A percentile compares a stretch with the other conserved stretches of the same genome.
Conservation (phyloP, 2,888 invertebrate species). For the Ametastegia equiseti region DNA sequence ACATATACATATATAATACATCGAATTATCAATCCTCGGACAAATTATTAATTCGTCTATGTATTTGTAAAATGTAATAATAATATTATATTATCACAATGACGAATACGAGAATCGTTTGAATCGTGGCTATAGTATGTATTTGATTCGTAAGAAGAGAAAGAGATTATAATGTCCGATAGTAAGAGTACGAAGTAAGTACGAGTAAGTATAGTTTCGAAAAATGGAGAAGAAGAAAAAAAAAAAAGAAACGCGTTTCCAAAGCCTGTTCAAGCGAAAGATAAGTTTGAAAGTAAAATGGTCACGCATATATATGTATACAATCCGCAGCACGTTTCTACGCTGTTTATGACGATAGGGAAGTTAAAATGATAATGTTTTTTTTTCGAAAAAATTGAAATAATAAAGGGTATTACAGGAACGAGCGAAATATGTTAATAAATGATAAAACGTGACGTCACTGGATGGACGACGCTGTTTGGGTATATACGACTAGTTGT, state of each 20-base stretch:
- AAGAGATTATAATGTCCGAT: background rate
- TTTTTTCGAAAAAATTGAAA: background rate
- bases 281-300: too few relatives aligned
- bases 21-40: background rate
- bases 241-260: background rate
- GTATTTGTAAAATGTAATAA: too few relatives aligned
- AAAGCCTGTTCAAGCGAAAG: too few relatives aligned
- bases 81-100: background rate
- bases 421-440: background rate
- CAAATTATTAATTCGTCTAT: constrained; percentile 5
- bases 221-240: background rate
- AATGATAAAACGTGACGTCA: constrained; percentile 31
- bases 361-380: background rate
- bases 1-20: too few relatives aligned
- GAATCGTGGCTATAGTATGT: constrained; percentile 29
- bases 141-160: background rate
- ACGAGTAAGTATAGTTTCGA: background rate
- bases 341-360: background rate
- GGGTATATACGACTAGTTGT: background rate
- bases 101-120: constrained; percentile 34
- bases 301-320: too few relatives aligned
- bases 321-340: background rate
- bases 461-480: constrained; percentile 18
- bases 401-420: background rate
- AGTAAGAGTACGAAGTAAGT: too few relatives aligned